Conservation (phyloP, 1,140 invertebrate species). For the Megalopta genalis region DNA sequence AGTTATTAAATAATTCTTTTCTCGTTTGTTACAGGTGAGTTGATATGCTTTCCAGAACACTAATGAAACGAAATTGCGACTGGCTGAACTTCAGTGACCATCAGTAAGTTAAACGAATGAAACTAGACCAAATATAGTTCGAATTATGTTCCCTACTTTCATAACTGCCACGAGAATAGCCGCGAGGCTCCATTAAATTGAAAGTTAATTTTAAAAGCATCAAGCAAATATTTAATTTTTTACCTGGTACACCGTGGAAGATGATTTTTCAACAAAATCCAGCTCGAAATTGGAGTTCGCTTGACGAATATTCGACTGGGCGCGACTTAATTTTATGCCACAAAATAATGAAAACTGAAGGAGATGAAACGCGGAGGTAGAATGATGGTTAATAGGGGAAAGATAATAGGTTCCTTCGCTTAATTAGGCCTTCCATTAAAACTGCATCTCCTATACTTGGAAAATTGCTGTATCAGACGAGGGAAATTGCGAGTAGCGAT, state of each 20-base stretch:
- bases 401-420: slow-evolving; percentile 20
- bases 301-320: neutral
- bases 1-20: neutral
- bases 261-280: neutral
- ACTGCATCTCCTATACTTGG: neutral
- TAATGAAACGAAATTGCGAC: slow-evolving; percentile 33
- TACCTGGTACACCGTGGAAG: neutral
- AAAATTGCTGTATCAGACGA: neutral
- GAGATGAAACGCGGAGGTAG: slow-evolving; percentile 9
- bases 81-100: slow-evolving; percentile 1
- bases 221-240: neutral
- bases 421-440: slow-evolving; percentile 24
- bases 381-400: slow-evolving; percentile 11
- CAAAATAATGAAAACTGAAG: neutral
- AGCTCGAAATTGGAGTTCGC: neutral
- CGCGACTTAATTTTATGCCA: slow-evolving; percentile 11
- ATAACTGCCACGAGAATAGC: too few relatives aligned
- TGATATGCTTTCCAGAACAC: neutral
- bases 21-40: slow-evolving; percentile 54
- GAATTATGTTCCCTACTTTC: too few relatives aligned
- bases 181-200: too few relatives aligned
- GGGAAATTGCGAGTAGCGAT: neutral
- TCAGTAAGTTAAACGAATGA: slow-evolving; percentile 36
- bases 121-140: neutral
- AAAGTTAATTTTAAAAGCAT: too few relatives aligned